Evolutionary conservation across 2,888 invertebrate genomes (phyloP).

Genomic region (Aleiodes alternator): DNA sequence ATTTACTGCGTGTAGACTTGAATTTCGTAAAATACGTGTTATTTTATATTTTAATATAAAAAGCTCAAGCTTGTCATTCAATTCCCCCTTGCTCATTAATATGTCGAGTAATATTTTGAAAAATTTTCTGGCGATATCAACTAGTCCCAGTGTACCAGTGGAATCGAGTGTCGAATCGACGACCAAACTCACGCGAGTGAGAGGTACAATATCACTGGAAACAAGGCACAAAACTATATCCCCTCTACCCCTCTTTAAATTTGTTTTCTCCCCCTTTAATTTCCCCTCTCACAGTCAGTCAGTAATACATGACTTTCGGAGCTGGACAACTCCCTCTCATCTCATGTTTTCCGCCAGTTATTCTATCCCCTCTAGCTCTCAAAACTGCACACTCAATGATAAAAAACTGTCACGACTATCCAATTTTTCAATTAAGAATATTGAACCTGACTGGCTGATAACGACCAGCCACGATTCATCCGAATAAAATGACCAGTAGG

Average conservation of each 20-base stretch:
- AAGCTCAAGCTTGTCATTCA: no score
- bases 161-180: neutral
- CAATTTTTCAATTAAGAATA: constrained; percentile 68
- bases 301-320: neutral
- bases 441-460: constrained; percentile 59
- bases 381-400: neutral
- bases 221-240: constrained; percentile 22
- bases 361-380: neutral
- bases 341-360: constrained; percentile 1
- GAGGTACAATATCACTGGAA: constrained; percentile 15
- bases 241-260: constrained; percentile 17
- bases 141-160: no score
- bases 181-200: constrained; percentile 1
- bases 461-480: constrained; percentile 29
- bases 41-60: no score
- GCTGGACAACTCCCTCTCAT: constrained; percentile 13
- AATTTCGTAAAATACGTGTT: no score
- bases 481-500: constrained; percentile 22
- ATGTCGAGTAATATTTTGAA: no score
- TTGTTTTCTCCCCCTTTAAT: neutral
- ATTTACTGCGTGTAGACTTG: no score
- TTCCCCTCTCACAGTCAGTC: neutral
- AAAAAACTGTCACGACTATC: constrained; percentile 51
- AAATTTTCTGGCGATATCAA: no score
- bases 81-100: no score